Evolutionary conservation across 2,113 vertebrate genomes (phyloP).

Genomic region (Alaudala cheleensis): DNA sequence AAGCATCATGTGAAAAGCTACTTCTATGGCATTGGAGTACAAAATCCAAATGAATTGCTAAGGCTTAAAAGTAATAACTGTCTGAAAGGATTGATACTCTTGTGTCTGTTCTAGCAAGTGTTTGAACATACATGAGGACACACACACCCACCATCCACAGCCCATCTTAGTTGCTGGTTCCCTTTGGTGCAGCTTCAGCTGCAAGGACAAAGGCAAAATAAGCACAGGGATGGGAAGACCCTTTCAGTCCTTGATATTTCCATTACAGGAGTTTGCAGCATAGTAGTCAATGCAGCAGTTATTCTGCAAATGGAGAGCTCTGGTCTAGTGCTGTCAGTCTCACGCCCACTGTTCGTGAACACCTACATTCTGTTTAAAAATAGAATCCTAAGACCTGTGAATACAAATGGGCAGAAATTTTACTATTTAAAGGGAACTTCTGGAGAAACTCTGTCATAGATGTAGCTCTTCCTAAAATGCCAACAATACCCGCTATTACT

Average conservation of each 20-base stretch:
- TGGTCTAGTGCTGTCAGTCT: conserved; percentile 64
- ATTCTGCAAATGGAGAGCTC: conserved; percentile 30
- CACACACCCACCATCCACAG: not conserved
- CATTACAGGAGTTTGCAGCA: not conserved
- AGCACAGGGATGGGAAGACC: not conserved
- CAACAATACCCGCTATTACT: not conserved
- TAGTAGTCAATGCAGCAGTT: conserved; percentile 13
- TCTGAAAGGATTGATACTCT: not conserved
- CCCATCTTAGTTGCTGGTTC: not conserved
- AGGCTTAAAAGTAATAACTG: not conserved
- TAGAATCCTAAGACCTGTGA: conserved; percentile 30
- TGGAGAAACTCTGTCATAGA: conserved; percentile 44
- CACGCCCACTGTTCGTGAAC: not conserved
- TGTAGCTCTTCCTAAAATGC: not conserved
- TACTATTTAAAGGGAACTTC: conserved; percentile 55
- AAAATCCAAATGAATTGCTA: not conserved
- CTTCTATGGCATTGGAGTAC: not conserved
- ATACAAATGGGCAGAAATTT: conserved; percentile 42
- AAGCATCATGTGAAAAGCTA: not conserved
- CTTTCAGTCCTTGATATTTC: not conserved
- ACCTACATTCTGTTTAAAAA: conserved; percentile 55
- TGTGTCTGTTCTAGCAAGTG: not conserved
- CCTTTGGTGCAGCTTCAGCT: not conserved
- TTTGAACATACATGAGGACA: not conserved
- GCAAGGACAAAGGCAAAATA: not conserved